A percentile compares a stretch with the other conserved stretches of the same genome.
These are phyloP conservation scores for Ispidina lecontei DNA, from an alignment of 2,797 vertebrate species.

Conservation along the genomic window DNA sequence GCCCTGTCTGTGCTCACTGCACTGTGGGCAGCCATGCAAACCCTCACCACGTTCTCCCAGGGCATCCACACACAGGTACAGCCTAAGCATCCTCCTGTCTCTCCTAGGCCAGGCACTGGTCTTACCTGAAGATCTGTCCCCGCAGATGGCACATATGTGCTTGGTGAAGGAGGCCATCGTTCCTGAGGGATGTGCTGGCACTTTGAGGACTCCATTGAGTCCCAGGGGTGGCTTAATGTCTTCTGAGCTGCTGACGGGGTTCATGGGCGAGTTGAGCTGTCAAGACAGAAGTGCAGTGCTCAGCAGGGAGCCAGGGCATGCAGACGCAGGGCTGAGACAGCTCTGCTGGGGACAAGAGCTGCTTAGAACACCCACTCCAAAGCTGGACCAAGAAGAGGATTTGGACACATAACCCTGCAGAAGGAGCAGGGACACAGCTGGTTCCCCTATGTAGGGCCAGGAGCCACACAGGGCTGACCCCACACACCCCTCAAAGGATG, in stretches of 20 bases:
- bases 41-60: neutral
- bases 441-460: neutral
- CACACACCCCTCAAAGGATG: neutral
- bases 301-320: neutral
- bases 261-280: slow-evolving; percentile 96
- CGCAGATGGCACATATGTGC: slow-evolving; percentile 99
- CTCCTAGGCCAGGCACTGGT: fast-evolving
- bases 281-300: neutral
- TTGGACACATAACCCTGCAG: neutral
- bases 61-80: neutral
- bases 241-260: slow-evolving; percentile 95
- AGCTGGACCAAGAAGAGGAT: neutral
- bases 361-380: neutral
- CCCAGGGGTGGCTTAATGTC: slow-evolving; percentile 97
- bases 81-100: fast-evolving
- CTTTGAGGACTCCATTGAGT: slow-evolving; percentile 96
- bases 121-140: slow-evolving; percentile 97
- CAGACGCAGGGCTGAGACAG: neutral
- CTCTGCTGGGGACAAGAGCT: neutral
- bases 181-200: slow-evolving; percentile 91
- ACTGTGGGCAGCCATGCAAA: neutral
- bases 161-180: slow-evolving; percentile 94
- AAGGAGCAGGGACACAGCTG: fast-evolving
- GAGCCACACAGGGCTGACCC: neutral
- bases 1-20: fast-evolving